A percentile compares a stretch with the other conserved stretches of the same genome.
phyloP scores from a whole-genome alignment of 2,113 vertebrate species.

The Lophius piscatorius region DNA sequence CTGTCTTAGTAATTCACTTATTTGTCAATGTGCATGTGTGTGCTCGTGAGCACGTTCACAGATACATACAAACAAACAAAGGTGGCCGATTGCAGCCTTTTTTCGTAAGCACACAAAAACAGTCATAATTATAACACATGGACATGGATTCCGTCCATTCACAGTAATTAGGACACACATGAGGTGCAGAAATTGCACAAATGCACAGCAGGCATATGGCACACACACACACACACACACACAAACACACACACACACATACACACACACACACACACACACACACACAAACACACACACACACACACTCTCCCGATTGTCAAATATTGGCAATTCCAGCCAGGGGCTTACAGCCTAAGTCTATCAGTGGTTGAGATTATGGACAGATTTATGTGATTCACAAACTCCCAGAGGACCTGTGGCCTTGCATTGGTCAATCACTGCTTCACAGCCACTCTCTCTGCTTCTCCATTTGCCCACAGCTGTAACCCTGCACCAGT shows the following conservation, averaged over 20 bases:
- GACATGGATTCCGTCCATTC: conserved; percentile 52
- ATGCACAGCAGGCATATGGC: neutral
- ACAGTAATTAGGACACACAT: conserved; percentile 55
- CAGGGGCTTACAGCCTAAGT: conserved; percentile 71
- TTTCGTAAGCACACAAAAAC: conserved; percentile 48
- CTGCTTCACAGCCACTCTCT: conserved; percentile 68
- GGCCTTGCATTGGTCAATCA: conserved; percentile 73
- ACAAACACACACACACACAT: conserved; percentile 37
- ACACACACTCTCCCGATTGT: conserved; percentile 54
- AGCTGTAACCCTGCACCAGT: conserved; percentile 42
- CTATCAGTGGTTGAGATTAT: conserved; percentile 81
- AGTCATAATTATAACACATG: conserved; percentile 41
- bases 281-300: too few species aligned
- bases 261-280: conserved; percentile 33
- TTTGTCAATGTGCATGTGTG: conserved; percentile 52
- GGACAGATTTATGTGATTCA: conserved; percentile 79
- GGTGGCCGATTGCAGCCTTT: conserved; percentile 39
- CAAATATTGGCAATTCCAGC: conserved; percentile 77
- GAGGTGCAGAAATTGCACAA: conserved; percentile 30
- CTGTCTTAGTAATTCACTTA: conserved; percentile 68
- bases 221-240: conserved; percentile 38
- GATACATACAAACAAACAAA: conserved; percentile 53
- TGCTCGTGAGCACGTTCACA: conserved; percentile 40
- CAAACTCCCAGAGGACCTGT: conserved; percentile 65
- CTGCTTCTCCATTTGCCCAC: conserved; percentile 44